Percentiles rank a stretch among this genome's conserved stretches.
phyloP scores from a whole-genome alignment of 2,113 vertebrate genomes.

The Aspidoscelis tigris region DNA sequence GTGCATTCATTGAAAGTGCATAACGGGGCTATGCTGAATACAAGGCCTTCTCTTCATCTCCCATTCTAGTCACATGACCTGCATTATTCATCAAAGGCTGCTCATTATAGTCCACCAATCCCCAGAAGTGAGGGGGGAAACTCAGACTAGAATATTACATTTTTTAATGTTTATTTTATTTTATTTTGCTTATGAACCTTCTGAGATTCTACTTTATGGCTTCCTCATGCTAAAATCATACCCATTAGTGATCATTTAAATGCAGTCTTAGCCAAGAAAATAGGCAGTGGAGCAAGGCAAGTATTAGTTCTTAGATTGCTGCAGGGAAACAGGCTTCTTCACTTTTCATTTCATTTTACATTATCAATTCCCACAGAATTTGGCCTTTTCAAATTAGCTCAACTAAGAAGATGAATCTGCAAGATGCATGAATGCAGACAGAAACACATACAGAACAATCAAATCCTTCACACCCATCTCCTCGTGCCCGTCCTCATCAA shows the following conservation, averaged over 20 bases:
- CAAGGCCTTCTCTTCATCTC: background rate
- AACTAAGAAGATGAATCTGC: background rate
- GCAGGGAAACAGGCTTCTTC: background rate
- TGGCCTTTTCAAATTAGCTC: background rate
- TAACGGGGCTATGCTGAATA: background rate
- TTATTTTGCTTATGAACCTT: conserved; percentile 5
- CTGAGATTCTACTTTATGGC: conserved; percentile 4
- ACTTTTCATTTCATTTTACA: background rate
- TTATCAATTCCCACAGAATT: background rate
- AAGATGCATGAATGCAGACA: background rate
- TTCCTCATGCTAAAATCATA: background rate
- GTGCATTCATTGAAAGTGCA: background rate
- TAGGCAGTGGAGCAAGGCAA: background rate
- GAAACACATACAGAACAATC: background rate
- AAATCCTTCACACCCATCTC: conserved; percentile 14
- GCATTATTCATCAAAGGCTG: background rate
- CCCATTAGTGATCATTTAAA: conserved; percentile 22
- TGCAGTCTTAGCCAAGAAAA: background rate
- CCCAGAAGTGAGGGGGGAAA: too few species aligned
- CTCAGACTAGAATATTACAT: background rate
- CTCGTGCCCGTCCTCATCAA: conserved; percentile 62
- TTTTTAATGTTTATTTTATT: conserved; percentile 1
- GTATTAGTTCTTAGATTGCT: background rate
- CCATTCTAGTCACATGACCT: background rate
- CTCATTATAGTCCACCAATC: background rate